phyloP scores from a whole-genome alignment of 2,888 invertebrate genomes.

The Nomada ruficornis region DNA sequence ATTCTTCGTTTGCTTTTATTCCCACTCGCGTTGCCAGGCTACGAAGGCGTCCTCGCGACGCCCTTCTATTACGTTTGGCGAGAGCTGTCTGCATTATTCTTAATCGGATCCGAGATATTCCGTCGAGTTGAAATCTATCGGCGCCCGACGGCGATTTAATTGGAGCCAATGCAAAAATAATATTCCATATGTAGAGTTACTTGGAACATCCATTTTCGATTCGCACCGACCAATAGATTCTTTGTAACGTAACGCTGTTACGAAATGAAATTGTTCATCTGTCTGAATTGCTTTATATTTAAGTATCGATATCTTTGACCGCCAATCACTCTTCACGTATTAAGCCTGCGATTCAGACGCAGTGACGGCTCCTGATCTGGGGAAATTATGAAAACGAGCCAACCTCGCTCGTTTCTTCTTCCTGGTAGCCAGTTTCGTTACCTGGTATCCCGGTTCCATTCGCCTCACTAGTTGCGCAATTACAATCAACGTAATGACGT shows the following conservation, averaged over 20 bases:
- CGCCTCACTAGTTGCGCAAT: conserved; percentile 71
- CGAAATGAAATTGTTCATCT: no score
- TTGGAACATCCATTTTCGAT: no score
- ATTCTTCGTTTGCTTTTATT: conserved; percentile 10
- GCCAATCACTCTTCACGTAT: no score
- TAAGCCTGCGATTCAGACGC: conserved; percentile 13
- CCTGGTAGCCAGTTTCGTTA: conserved; percentile 10
- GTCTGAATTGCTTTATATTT: background rate
- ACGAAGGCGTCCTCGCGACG: background rate
- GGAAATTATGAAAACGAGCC: conserved; percentile 56
- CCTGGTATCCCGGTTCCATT: conserved; percentile 62
- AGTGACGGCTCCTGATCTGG: background rate
- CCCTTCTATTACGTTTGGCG: conserved; percentile 1
- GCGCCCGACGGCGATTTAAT: no score
- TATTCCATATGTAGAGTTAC: no score
- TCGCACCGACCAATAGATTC: no score
- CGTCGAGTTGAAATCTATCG: background rate
- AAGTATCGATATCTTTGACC: conserved; percentile 28
- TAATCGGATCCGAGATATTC: conserved; percentile 33
- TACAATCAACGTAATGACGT: conserved; percentile 81
- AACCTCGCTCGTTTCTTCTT: background rate
- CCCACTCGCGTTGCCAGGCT: conserved; percentile 33
- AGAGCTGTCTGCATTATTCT: conserved; percentile 25
- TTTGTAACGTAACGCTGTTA: no score
- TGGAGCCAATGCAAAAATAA: no score